Percentiles rank a stretch among this genome's conserved stretches.
These are phyloP conservation scores for Meleagris gallopavo DNA, from an alignment of 2,113 vertebrate species.

Conservation along the genomic window DNA sequence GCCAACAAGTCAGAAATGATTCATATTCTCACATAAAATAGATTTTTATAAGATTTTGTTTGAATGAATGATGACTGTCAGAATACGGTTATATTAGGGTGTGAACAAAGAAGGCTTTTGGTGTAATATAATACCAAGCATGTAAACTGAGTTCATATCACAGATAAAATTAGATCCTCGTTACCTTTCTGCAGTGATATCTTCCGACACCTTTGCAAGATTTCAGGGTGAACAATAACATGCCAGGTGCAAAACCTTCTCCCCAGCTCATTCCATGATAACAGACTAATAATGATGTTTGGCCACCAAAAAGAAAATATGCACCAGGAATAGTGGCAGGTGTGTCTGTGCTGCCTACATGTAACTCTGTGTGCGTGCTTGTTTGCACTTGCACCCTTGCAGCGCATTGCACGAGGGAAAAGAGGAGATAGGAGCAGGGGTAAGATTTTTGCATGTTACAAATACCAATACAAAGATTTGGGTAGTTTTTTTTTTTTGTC, in stretches of 20 bases:
- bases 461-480: background rate
- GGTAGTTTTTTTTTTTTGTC: background rate
- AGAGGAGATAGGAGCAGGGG: background rate
- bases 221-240: background rate
- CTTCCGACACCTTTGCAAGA: background rate
- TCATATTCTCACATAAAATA: background rate
- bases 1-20: background rate
- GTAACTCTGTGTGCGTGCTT: background rate
- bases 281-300: background rate
- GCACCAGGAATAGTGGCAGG: background rate
- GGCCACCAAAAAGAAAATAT: background rate
- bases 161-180: background rate
- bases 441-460: slow-evolving; percentile 12
- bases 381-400: slow-evolving; percentile 19
- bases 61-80: background rate
- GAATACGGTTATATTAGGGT: background rate
- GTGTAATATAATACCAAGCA: background rate
- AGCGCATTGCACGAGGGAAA: slow-evolving; percentile 29
- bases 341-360: background rate
- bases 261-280: background rate
- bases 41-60: background rate
- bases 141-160: background rate
- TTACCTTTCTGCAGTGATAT: background rate
- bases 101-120: background rate
- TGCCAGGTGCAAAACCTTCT: background rate